Evolutionary conservation across 2,888 invertebrate genomes (phyloP), one percentile per base, ranked within the genome.

Genomic region (Euzetes globulus): DNA sequence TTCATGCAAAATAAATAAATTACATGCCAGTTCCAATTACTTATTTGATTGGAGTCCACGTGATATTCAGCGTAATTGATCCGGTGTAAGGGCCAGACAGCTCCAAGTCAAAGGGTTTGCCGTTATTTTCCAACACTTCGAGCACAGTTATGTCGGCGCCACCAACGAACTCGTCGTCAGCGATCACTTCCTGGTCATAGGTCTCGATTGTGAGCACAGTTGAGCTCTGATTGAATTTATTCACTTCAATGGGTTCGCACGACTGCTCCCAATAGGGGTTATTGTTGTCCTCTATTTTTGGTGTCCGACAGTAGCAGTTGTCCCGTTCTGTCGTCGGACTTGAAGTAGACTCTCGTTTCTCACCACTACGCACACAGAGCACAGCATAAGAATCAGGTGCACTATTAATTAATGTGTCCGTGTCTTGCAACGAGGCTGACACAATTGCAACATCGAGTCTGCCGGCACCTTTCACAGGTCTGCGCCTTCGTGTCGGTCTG

Each of bases 161-260:
- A 17, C 25, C 60, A 11, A 60, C 13, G 15, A 60, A 60, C 60
- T 60, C 60, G 29, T 60, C 60, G 29, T 25, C 25, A 29, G 60
- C 60, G 27, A 60, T 60, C 7, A 60, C 27, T 60, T 60, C 60
- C 1, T 22, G 2, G 27, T 60, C 60, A 27, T 60, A 60, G 25
- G 60, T 27, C 25, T 60, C 60, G 15, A 60, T 7, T 5, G 60
- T 60, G 9, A 60, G 60, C 1, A 60, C 60, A 60, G 60, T 60
- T 60, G 60, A 25, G 27, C 60, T 60, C 15, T 60, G 60, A 60
- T 60, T 60, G 25, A 17, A 60, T 60, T 60, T 22, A 29, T 60
- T 60, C 27, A 60, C 15, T 27, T 60, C 60, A 27, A 29, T 9
- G 4, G 60, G 15, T 11, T 60, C 60, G 60, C 60, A 60, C 9